phyloP scores from a whole-genome alignment of 1,140 invertebrate genomes.

The Formica selysi region DNA sequence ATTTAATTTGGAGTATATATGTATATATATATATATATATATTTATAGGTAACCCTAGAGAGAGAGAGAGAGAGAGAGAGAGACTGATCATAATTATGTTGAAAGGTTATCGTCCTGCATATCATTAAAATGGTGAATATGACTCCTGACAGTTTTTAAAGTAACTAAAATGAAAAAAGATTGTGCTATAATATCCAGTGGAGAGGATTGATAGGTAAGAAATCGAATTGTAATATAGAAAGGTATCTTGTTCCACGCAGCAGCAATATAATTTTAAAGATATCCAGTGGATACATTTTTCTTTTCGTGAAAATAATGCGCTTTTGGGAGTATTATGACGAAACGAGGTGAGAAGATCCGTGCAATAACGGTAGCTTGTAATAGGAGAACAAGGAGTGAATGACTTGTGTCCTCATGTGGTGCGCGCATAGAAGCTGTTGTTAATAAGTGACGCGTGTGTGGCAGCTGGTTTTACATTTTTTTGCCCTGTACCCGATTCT shows the following conservation, averaged over 20 bases:
- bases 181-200: neutral
- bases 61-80: too few relatives aligned
- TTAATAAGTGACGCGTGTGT: slow-evolving; percentile 83
- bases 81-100: neutral
- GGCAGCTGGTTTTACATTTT: slow-evolving; percentile 82
- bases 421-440: slow-evolving; percentile 78
- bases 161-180: neutral
- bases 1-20: neutral
- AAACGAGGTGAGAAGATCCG: slow-evolving; percentile 53
- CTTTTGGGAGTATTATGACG: neutral
- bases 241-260: neutral
- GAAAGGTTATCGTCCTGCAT: neutral
- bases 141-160: neutral
- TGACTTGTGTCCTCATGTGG: slow-evolving; percentile 69
- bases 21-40: too few relatives aligned
- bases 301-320: neutral
- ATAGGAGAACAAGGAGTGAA: slow-evolving; percentile 70
- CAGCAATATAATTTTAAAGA: neutral
- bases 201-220: neutral
- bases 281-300: neutral
- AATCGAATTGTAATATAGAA: neutral
- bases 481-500: slow-evolving; percentile 75
- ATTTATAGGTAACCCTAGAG: neutral
- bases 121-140: neutral
- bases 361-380: slow-evolving; percentile 68